phyloP scores from a whole-genome alignment of 35 echinoderm and acorn worm species.

The Heliocidaris tuberculata region DNA sequence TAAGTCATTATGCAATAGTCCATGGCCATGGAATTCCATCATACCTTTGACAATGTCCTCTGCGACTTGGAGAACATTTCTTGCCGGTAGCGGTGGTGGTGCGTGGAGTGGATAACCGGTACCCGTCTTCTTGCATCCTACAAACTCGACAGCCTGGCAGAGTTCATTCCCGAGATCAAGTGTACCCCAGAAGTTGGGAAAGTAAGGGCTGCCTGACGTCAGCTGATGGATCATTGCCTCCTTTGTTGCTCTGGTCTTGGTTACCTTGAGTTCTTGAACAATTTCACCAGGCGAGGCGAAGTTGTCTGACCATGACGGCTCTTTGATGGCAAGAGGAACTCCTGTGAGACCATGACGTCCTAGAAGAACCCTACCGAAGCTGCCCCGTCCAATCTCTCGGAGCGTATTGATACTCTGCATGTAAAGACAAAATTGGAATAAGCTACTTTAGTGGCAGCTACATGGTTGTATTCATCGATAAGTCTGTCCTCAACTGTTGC shows the following conservation, averaged over 20 bases:
- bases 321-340: too few relatives aligned
- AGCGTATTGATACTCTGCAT: neutral
- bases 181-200: neutral
- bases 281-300: neutral
- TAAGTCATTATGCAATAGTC: neutral
- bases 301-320: neutral
- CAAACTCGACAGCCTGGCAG: neutral
- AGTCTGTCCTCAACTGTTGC: too few relatives aligned
- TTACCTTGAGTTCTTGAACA: too few relatives aligned
- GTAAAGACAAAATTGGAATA: too few relatives aligned
- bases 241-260: neutral
- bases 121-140: neutral
- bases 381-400: neutral
- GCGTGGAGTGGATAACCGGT: neutral
- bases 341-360: neutral
- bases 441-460: too few relatives aligned
- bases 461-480: too few relatives aligned
- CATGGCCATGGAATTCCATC: neutral
- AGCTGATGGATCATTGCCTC: neutral
- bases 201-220: neutral
- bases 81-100: too few relatives aligned
- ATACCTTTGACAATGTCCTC: too few relatives aligned
- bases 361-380: neutral
- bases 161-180: neutral
- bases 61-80: too few relatives aligned